Percentiles rank a stretch among this genome's conserved stretches.
These are phyloP conservation scores for Galeopterus variegatus DNA, from an alignment of 2,113 vertebrate species.

Conservation along the genomic window DNA sequence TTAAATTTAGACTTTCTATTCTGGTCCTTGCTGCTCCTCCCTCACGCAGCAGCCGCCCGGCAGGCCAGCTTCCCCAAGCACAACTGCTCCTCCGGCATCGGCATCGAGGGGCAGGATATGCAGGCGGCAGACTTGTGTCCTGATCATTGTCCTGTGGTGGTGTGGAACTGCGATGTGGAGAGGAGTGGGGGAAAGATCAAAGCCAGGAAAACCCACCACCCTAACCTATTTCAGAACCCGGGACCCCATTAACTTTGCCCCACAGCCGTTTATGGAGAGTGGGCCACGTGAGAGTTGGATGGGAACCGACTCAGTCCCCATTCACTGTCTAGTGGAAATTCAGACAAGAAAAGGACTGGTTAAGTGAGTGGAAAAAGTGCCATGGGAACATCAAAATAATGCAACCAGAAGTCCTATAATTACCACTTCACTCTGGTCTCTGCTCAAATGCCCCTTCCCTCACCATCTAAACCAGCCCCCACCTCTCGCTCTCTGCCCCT, in stretches of 20 bases:
- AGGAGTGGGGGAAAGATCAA: neutral
- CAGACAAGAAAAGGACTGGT: neutral
- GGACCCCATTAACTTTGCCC: neutral
- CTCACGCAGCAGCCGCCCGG: neutral
- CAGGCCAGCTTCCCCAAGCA: neutral
- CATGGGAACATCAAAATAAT: neutral
- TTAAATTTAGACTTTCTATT: slow-evolving; percentile 80
- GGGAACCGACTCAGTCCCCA: neutral
- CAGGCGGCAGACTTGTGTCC: neutral
- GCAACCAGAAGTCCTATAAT: neutral
- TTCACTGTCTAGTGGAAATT: neutral
- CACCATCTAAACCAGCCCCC: no score
- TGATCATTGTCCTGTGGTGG: neutral
- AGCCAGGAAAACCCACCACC: neutral
- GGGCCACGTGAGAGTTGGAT: neutral
- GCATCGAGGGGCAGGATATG: no score
- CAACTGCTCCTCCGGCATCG: neutral
- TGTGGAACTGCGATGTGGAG: neutral
- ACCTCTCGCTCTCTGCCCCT: no score
- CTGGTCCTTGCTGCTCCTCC: neutral
- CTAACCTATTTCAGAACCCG: neutral
- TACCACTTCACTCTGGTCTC: neutral
- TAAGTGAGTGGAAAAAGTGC: neutral
- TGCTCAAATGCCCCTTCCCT: neutral
- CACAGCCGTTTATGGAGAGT: neutral